Evolutionary conservation across 2,113 vertebrate species (phyloP).

Genomic region (Camarhynchus parvulus): DNA sequence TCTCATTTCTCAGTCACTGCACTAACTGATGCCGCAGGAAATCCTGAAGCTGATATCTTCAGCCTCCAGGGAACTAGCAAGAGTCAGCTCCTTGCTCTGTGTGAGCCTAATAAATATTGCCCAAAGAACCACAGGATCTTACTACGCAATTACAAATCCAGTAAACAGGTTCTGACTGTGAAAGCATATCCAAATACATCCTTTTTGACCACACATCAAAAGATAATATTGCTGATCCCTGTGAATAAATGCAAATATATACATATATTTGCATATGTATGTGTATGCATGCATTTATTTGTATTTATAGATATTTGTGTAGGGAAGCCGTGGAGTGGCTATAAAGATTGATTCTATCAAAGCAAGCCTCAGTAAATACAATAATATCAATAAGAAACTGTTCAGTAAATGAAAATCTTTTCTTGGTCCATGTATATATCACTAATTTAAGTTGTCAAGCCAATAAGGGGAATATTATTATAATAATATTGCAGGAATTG

Average conservation of each 20-base stretch:
- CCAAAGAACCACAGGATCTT: conserved; percentile 50
- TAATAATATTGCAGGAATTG: background rate
- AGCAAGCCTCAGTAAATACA: background rate
- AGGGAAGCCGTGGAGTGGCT: background rate
- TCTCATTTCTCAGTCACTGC: conserved; percentile 59
- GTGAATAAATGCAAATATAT: background rate
- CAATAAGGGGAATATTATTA: background rate
- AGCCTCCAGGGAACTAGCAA: conserved; percentile 52
- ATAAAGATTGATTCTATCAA: background rate
- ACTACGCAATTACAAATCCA: conserved; percentile 19
- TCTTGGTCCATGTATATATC: background rate
- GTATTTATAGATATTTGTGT: background rate
- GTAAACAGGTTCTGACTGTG: conserved; percentile 13
- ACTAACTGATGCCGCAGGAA: conserved; percentile 61
- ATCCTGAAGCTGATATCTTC: conserved; percentile 59
- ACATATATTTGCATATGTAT: background rate
- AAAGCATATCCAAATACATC: background rate
- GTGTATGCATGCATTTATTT: background rate
- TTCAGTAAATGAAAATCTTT: background rate
- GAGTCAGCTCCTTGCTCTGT: conserved; percentile 54
- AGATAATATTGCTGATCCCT: background rate
- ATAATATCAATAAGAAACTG: background rate
- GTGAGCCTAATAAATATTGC: conserved; percentile 64
- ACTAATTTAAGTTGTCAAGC: background rate
- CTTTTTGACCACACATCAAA: background rate